A percentile compares a stretch with the other conserved stretches of the same genome.
These are phyloP conservation scores for Neomonachus schauinslandi DNA, from an alignment of 2,113 vertebrate species.

Conservation along the genomic window DNA sequence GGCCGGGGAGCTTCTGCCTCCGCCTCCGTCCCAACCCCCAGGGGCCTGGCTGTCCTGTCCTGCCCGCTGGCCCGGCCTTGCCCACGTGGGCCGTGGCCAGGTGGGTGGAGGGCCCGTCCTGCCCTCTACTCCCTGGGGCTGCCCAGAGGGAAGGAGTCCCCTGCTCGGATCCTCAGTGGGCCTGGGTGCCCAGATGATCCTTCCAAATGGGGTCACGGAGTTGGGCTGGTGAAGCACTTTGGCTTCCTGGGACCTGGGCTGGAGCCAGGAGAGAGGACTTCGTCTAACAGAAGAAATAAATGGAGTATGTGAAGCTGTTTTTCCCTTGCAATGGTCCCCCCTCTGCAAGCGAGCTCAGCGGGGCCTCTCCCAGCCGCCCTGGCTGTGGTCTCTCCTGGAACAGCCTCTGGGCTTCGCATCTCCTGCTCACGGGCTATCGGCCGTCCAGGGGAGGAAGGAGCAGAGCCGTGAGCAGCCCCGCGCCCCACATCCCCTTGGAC, in stretches of 20 bases:
- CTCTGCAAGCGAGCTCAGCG: neutral
- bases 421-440: neutral
- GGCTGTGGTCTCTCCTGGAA: neutral
- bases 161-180: too few species aligned
- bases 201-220: neutral
- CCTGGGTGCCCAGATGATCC: neutral
- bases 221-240: accelerated
- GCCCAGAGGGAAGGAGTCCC: neutral
- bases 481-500: neutral
- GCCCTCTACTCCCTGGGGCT: neutral
- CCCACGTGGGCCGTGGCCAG: accelerated
- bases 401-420: neutral
- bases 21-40: neutral
- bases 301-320: neutral
- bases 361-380: neutral
- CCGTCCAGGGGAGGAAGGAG: neutral
- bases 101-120: too few species aligned
- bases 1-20: neutral
- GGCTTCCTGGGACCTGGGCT: neutral
- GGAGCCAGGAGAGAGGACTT: neutral
- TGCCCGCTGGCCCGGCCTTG: neutral
- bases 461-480: neutral
- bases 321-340: too few species aligned
- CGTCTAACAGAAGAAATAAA: neutral
- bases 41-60: too few species aligned